Percentiles rank a stretch among this genome's conserved stretches.
Conservation (phyloP, 1,140 invertebrate species). For the Pseudomyrmex pallidus region DNA sequence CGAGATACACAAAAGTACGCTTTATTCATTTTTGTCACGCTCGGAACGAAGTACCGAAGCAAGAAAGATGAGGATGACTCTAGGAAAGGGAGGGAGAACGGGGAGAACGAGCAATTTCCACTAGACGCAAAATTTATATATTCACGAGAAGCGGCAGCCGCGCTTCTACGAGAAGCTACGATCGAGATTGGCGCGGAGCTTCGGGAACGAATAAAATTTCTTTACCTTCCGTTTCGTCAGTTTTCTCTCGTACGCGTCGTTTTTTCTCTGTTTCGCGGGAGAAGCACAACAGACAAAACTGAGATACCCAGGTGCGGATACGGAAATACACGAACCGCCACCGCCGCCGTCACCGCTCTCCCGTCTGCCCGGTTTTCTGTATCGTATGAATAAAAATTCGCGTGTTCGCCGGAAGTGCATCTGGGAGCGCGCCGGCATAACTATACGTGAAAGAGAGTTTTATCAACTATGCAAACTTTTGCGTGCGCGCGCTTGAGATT, state of each 20-base stretch:
- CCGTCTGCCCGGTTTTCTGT: neutral
- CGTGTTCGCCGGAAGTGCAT: conserved; percentile 17
- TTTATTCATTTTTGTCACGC: conserved; percentile 71
- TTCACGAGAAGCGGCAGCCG: conserved; percentile 32
- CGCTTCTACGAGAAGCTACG: conserved; percentile 6
- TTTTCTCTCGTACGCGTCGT: conserved; percentile 47
- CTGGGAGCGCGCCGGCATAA: conserved; percentile 10
- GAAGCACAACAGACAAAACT: conserved; percentile 38
- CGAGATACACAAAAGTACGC: conserved; percentile 50
- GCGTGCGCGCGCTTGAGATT: neutral
- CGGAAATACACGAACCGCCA: conserved; percentile 1
- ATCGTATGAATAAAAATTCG: conserved; percentile 45
- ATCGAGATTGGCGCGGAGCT: conserved; percentile 51
- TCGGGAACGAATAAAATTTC: conserved; percentile 57
- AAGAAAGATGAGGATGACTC: conserved; percentile 54
- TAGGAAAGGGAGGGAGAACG: too few species aligned
- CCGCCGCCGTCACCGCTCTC: neutral
- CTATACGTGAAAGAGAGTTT: conserved; percentile 3
- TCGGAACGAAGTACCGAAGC: conserved; percentile 39
- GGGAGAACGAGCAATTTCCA: conserved; percentile 15
- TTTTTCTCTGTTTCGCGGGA: conserved; percentile 25
- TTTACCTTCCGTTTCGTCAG: conserved; percentile 51
- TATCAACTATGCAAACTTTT: neutral
- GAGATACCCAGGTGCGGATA: conserved; percentile 48
- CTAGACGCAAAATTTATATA: conserved; percentile 56